Base-by-base conservation (phyloP, 2,888 invertebrate species). In the Acleris cristana region DNA sequence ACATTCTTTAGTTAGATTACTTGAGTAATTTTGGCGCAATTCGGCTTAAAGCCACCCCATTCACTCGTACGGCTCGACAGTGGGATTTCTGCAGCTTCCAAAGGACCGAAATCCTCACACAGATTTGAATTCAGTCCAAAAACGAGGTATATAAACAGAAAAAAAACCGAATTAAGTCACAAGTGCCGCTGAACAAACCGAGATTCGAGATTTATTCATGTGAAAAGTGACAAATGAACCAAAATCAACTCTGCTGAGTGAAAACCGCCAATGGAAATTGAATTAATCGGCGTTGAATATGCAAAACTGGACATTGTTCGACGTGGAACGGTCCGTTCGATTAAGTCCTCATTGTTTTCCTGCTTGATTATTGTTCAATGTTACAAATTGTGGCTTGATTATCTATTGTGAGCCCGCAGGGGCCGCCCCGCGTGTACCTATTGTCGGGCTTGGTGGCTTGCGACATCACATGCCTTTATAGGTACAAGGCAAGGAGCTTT, bases 211-310 rank as follows among this genome's bases (percentile, higher is more conserved):
- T 79, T 84, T 79, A 86, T 85, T 83, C 82, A 81, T 77, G 80
- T 81, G 81, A 79, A 88, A 85, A 82, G 80, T 84, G 83, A 85
- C 88, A 90, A 91, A 88, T 88, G 85, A 87, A 90, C 86, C 87
- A 83, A 89, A 90, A 89, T 89, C 85, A 85, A 85, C 84, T 79
- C 78, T 63, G 73, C 74, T 78, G 83, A 85, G 79, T 85, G 85
- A 83, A 85, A 85, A 84, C 86, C 86, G 77, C 83, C 82, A 79
- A 81, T 85, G 85, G 81, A 86, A 87, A 89, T 87, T 85, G 84
- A 87, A 89, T 91, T 90, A 88, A 87, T 85, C 79, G 79, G 76
- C 82, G 82, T 85, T 90, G 88, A 90, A 91, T 91, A 90, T 89
- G 84, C 89, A 89, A 84, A 85, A 80, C 80, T 78, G 82, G 82